Base-by-base conservation (phyloP, 2,888 invertebrate genomes). In the Parnassius mnemosyne region DNA sequence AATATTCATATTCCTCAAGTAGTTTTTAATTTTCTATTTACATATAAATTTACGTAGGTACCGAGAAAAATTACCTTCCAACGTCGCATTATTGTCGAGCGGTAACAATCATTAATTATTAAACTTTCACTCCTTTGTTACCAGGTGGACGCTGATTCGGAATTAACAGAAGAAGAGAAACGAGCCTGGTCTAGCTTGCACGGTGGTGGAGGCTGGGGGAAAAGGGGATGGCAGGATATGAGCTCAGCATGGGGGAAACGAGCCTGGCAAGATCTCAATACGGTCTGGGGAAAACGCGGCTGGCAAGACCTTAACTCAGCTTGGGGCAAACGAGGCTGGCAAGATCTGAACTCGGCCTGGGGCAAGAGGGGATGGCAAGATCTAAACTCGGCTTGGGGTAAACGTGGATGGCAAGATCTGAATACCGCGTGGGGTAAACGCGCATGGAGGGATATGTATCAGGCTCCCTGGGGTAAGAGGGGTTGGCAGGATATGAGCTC, bases 321-420 rank as follows among this genome's bases (percentile, higher is more conserved):
- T 63, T 92, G 92, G 92, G 94, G 94, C 53, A 94, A 94, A 71
- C 84, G 94, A 41, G 93, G 89, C 25, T 94, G 93, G 94, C 92
- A 92, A 69, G 92, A 92, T 69, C 76, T 93, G 47, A 90, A 89
- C 72, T 84, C 85, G 0, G 89, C 90, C 12, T 93, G 93, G 93
- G 93, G 93, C 56, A 93, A 94, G 67, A 82, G 93, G 2, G 93
- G 89, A 49, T 94, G 93, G 93, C 89, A 92, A 69, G 92, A 91
- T 66, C 71, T 92, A 64, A 84, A 83, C 66, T 77, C 83, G 76
- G 91, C 72, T 13, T 93, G 93, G 93, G 93, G 93, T 44, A 94
- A 94, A 74, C 82, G 94, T 42, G 93, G 89, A 49, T 94, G 93
- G 93, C 89, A 92, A 69, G 92, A 91, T 65, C 71, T 92, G 64